Percentiles rank a stretch among this genome's conserved stretches.
phyloP scores from a whole-genome alignment of 2,888 invertebrate species.

The Drosophila cognata region DNA sequence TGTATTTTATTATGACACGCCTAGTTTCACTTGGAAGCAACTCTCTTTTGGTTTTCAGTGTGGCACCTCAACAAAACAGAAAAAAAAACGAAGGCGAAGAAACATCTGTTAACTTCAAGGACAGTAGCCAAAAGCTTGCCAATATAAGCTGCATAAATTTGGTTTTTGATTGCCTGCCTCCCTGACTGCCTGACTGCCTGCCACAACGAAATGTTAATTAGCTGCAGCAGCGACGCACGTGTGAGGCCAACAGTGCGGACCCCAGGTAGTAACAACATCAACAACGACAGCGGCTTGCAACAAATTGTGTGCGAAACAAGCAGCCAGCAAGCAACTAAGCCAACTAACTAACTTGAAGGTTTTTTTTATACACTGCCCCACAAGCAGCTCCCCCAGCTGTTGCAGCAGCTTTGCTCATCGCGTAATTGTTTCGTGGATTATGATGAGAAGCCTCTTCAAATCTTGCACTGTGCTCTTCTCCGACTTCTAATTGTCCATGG shows the following conservation, averaged over 20 bases:
- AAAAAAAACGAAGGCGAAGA: background rate
- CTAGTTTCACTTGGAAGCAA: conserved; percentile 33
- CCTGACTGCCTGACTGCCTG: conserved; percentile 16
- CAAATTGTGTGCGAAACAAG: conserved; percentile 52
- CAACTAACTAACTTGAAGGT: conserved; percentile 40
- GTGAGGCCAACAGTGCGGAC: conserved; percentile 30
- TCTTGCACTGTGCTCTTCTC: background rate
- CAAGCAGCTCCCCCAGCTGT: background rate
- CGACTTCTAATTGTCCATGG: background rate
- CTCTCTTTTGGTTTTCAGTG: background rate
- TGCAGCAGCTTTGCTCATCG: background rate
- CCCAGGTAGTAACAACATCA: conserved; percentile 14
- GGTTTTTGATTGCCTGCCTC: conserved; percentile 52
- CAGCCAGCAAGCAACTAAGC: conserved; percentile 27
- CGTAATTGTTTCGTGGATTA: background rate
- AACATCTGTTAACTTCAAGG: conserved; percentile 53
- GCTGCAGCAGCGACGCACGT: conserved; percentile 46
- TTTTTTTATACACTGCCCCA: conserved; percentile 27
- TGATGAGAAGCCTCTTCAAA: background rate
- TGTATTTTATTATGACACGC: conserved; percentile 38
- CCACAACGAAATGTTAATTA: conserved; percentile 59
- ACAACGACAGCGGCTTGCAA: conserved; percentile 27
- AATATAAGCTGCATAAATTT: conserved; percentile 65
- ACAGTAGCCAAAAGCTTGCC: conserved; percentile 46
- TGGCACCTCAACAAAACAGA: conserved; percentile 1